Base-by-base conservation (phyloP, 2,888 invertebrate genomes). In the Merodon equestris region DNA sequence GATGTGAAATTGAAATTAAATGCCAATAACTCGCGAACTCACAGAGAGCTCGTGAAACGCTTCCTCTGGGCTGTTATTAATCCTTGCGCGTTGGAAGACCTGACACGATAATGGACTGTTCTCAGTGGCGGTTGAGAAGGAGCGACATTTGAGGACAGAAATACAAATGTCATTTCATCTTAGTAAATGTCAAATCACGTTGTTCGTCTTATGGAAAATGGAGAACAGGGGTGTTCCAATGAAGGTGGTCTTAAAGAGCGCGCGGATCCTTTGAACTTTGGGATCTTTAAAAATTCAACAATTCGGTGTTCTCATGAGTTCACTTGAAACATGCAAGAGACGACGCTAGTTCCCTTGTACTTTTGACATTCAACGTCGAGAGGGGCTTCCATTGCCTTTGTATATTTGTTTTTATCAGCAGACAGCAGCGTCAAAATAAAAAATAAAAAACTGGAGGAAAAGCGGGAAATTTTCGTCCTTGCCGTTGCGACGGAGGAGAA, bases 1-100 rank as follows among this genome's bases (percentile, higher is more conserved):
- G 61, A 61, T 48, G 61, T 54, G 61, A 70, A 61, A 27, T 61
- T 61, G 42, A 70, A 70, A 70, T 61, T 27, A 61, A 61, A 61
- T 48, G 45, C 27, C 68, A 68, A 40, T 40, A 60, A 68, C 54
- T 54, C 10, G 3, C 3, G n/a, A 40, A 40, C 1, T 40, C 2
- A 40, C 40, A 40, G 12, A n/a, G n/a, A n/a, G 9, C 12, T 40
- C n/a, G 9, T 1, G 10, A 40, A 5, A 40, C 40, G n/a, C 40
- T n/a, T n/a, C n/a, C n/a, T n/a, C n/a, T n/a, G n/a, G n/a, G n/a
- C n/a, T n/a, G n/a, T n/a, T n/a, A n/a, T n/a, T n/a, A n/a, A n/a
- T n/a, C n/a, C n/a, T n/a, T n/a, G n/a, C n/a, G n/a, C n/a, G n/a
- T n/a, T n/a, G 40, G n/a, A 40, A 40, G 12, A 40, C 40, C 27